Conservation (phyloP, 2,888 invertebrate genomes). For the Agrochola macilenta region DNA sequence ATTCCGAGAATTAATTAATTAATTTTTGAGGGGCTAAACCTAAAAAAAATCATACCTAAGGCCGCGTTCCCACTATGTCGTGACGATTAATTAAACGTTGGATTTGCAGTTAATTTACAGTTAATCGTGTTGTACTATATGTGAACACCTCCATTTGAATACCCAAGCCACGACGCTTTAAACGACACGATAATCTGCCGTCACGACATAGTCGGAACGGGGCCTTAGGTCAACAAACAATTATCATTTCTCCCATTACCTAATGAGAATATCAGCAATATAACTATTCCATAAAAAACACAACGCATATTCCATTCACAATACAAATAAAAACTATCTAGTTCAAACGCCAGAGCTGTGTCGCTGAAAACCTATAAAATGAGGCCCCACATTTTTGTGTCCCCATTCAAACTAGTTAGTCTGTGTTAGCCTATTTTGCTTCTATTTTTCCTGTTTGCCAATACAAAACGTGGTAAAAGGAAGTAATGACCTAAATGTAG, state of each 20-base stretch:
- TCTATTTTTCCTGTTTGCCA: slow-evolving; percentile 52
- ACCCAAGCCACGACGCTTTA: no score
- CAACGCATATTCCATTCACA: background rate
- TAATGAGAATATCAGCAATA: background rate
- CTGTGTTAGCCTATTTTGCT: slow-evolving; percentile 40
- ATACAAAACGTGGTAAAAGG: slow-evolving; percentile 41
- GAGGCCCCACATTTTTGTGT: slow-evolving; percentile 45
- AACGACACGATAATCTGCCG: no score
- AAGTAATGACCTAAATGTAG: slow-evolving; percentile 37
- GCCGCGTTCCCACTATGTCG: no score
- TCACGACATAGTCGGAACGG: no score
- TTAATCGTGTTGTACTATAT: no score
- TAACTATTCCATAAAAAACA: background rate
- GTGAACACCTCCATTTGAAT: no score
- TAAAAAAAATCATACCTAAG: background rate
- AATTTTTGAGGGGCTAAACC: no score
- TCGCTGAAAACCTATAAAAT: slow-evolving; percentile 46
- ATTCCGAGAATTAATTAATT: background rate
- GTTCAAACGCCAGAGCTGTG: background rate
- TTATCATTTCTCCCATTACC: no score
- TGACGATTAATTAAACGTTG: no score
- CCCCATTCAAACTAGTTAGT: slow-evolving; percentile 37
- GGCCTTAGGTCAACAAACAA: background rate
- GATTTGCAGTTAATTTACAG: no score
- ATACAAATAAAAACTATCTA: slow-evolving; percentile 5